Percentiles rank a stretch among this genome's conserved stretches.
phyloP scores from a whole-genome alignment of 2,888 invertebrate genomes.

The Phaonia tiefii region DNA sequence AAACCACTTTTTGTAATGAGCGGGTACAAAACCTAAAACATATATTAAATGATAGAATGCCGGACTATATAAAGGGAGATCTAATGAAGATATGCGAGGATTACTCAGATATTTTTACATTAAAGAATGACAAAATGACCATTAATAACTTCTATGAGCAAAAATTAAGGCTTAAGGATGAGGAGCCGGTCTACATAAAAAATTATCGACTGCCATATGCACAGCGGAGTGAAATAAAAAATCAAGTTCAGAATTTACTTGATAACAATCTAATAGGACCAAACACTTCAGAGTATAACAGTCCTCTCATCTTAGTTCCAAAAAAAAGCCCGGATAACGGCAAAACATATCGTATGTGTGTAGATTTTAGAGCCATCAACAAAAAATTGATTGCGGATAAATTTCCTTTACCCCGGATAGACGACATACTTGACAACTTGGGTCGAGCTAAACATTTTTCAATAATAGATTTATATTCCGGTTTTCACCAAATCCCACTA shows the following conservation, averaged over 20 bases:
- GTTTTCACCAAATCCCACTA: slow-evolving; percentile 70
- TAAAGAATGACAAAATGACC: slow-evolving; percentile 20
- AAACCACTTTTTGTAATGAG: not conserved
- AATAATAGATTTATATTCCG: no score
- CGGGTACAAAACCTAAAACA: no score
- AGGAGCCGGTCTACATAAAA: no score
- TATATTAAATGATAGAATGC: slow-evolving; percentile 1
- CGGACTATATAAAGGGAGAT: slow-evolving; percentile 30
- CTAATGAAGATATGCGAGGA: slow-evolving; percentile 40
- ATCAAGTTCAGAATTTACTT: slow-evolving; percentile 37
- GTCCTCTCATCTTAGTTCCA: slow-evolving; percentile 47
- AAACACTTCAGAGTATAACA: slow-evolving; percentile 52
- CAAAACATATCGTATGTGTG: slow-evolving; percentile 49
- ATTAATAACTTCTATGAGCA: slow-evolving; percentile 74
- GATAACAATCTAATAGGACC: slow-evolving; percentile 47
- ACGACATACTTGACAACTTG: slow-evolving; percentile 54
- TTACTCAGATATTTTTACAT: not conserved
- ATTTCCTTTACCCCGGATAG: slow-evolving; percentile 55
- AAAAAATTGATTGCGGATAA: no score
- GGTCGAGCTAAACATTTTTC: slow-evolving; percentile 54
- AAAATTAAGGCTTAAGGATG: no score
- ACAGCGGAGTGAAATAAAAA: no score
- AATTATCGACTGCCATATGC: slow-evolving; percentile 44
- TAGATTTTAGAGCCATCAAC: no score
- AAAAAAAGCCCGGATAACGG: slow-evolving; percentile 53